phyloP scores from a whole-genome alignment of 2,113 vertebrate species.

The Nestor notabilis region DNA sequence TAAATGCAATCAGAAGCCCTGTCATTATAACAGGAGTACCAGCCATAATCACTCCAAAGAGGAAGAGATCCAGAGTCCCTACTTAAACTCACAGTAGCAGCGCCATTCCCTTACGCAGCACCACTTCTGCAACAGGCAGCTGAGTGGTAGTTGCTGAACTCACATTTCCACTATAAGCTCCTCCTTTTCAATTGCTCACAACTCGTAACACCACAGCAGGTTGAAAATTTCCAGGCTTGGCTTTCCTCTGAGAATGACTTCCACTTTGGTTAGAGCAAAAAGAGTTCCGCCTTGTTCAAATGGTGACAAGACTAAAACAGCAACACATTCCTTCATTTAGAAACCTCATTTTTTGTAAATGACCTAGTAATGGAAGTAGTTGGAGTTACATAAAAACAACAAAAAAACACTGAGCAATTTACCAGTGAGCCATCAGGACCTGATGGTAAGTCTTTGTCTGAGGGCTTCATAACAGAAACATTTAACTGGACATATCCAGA shows the following conservation, averaged over 20 bases:
- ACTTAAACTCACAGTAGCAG: not conserved
- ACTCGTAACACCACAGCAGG: not conserved
- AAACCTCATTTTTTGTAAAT: not conserved
- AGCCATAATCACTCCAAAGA: not conserved
- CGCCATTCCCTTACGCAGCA: not conserved
- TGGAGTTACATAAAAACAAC: not conserved
- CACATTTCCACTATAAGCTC: not conserved
- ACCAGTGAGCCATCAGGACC: not conserved
- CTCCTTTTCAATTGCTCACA: not conserved
- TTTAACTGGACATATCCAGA: not conserved
- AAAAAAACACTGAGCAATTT: not conserved
- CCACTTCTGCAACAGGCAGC: not conserved
- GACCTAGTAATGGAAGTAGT: not conserved
- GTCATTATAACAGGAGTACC: not conserved
- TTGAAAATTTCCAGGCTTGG: not conserved
- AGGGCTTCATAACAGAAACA: not conserved
- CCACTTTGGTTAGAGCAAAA: not conserved
- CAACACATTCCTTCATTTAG: not conserved
- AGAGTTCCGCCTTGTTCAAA: not conserved
- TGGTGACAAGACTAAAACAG: not conserved
- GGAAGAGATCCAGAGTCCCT: not conserved
- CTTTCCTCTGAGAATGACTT: not conserved
- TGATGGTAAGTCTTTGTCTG: not conserved
- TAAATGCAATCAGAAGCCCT: constrained; percentile 9
- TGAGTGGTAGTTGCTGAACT: not conserved